Conservation (phyloP, 2,113 vertebrate genomes). For the Plecotus auritus region DNA sequence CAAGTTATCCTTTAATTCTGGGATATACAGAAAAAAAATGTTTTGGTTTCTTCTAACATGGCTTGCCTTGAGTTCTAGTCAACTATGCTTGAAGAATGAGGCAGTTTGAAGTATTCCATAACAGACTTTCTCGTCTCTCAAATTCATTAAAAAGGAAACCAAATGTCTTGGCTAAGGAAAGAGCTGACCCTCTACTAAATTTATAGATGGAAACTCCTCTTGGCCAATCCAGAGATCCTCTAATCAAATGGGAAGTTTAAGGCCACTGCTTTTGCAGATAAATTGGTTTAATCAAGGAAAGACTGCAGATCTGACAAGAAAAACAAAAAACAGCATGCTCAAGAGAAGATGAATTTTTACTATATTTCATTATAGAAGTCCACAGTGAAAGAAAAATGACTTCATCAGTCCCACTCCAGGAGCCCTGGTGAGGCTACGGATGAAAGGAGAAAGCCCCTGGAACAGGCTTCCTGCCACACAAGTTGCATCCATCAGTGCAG, state of each 20-base stretch:
- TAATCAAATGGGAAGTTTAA: constrained; percentile 27
- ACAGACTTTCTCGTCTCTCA: neutral
- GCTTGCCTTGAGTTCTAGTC: neutral
- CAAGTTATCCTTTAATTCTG: neutral
- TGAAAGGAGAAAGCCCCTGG: neutral
- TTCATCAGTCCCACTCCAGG: constrained; percentile 29
- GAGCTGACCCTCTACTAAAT: neutral
- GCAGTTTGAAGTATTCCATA: neutral
- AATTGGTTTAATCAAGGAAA: constrained; percentile 48
- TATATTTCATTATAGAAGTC: constrained; percentile 55
- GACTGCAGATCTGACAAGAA: constrained; percentile 37
- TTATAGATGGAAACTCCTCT: neutral
- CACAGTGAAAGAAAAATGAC: constrained; percentile 62
- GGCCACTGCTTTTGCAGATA: constrained; percentile 34
- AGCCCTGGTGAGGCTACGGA: neutral
- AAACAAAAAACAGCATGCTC: constrained; percentile 34
- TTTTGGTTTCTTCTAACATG: neutral
- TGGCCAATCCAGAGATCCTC: neutral
- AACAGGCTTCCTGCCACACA: neutral
- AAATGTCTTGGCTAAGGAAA: neutral
- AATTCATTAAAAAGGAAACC: constrained; percentile 29
- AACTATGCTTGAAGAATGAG: neutral
- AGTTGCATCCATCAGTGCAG: constrained; percentile 23
- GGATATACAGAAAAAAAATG: neutral
- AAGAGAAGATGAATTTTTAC: constrained; percentile 61